Conservation (phyloP, 2,888 invertebrate genomes). For the Hartigia nigra region DNA sequence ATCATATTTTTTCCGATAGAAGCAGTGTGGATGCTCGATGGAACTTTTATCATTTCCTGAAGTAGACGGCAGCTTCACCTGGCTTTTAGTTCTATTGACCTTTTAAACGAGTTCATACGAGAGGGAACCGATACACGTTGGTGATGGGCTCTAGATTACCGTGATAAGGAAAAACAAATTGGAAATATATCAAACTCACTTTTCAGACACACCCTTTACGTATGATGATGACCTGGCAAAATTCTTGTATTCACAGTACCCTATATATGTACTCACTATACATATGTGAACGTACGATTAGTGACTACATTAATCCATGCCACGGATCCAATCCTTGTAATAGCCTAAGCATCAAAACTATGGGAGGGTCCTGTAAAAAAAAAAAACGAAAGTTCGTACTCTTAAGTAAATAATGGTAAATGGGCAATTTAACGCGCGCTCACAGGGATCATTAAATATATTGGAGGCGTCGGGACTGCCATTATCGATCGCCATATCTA, state of each 20-base stretch:
- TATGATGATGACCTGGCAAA: neutral
- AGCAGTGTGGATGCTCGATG: neutral
- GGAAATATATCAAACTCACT: neutral
- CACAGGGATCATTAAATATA: constrained; percentile 41
- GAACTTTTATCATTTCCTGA: neutral
- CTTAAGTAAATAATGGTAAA: constrained; percentile 46
- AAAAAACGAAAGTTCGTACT: constrained; percentile 14
- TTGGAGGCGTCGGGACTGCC: constrained; percentile 36
- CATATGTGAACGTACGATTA: neutral
- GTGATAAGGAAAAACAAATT: neutral
- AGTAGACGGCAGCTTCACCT: neutral
- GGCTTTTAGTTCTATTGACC: neutral
- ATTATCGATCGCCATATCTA: constrained; percentile 16
- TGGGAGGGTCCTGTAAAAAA: neutral
- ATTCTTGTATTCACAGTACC: neutral
- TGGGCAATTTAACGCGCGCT: constrained; percentile 37
- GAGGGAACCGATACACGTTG: neutral
- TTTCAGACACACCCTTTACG: neutral
- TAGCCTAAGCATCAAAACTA: neutral
- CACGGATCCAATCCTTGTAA: constrained; percentile 2
- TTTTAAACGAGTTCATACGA: neutral
- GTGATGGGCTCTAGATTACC: neutral
- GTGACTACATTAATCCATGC: neutral
- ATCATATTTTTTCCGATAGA: neutral
- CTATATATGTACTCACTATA: neutral